Evolutionary conservation across 2,113 vertebrate species (phyloP).

Genomic region (Saimiri boliviensis): DNA sequence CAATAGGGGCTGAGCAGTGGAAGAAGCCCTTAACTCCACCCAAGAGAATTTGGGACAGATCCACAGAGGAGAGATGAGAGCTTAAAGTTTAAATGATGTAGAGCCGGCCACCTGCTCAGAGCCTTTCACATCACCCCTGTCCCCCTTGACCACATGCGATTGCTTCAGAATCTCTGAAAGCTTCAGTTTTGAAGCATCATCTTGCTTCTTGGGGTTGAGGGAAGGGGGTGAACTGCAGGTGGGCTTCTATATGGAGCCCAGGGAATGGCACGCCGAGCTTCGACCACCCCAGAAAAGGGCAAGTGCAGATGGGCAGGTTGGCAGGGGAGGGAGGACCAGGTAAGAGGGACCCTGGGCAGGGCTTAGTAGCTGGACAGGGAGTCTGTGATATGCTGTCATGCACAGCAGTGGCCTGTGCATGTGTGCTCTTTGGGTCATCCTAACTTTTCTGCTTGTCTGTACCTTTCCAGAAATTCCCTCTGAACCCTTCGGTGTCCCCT

Average conservation of each 20-base stretch:
- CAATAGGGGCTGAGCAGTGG: neutral
- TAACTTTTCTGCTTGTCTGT: neutral
- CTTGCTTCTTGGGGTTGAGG: neutral
- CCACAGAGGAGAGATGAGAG: neutral
- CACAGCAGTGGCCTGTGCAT: no score
- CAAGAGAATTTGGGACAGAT: neutral
- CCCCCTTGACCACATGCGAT: fast-evolving
- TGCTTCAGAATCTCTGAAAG: neutral
- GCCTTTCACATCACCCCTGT: neutral
- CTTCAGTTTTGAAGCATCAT: neutral
- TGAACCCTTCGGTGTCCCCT: neutral
- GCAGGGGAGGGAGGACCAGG: neutral
- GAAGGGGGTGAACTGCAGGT: neutral
- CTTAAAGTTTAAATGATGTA: neutral
- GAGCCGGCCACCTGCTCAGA: neutral
- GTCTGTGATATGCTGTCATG: fast-evolving
- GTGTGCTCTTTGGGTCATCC: neutral
- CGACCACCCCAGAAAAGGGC: neutral
- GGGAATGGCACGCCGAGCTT: neutral
- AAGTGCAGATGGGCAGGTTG: neutral
- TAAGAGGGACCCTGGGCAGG: neutral
- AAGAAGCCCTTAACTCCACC: neutral
- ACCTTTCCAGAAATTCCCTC: neutral
- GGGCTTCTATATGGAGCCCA: neutral
- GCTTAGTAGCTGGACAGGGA: neutral